phyloP scores from a whole-genome alignment of 2,888 invertebrate species.

The Celastrina argiolus region DNA sequence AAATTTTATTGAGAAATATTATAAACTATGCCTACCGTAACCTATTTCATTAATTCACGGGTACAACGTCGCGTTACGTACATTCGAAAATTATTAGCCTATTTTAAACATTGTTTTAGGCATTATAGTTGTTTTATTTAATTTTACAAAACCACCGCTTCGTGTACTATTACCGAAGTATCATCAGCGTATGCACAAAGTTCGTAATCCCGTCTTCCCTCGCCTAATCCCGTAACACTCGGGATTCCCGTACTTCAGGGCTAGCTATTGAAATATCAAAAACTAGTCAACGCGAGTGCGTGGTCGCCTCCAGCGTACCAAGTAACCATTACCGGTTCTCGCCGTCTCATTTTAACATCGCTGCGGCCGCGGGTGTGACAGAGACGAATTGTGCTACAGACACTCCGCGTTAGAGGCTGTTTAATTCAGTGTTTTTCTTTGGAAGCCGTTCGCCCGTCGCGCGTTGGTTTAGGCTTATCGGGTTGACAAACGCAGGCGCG shows the following conservation, averaged over 20 bases:
- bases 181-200: no score
- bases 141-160: no score
- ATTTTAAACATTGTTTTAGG: no score
- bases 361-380: constrained; percentile 49
- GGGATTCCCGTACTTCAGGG: neutral
- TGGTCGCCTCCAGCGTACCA: constrained; percentile 59
- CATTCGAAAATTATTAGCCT: no score
- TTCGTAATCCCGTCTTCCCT: constrained; percentile 14
- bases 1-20: no score
- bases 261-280: neutral
- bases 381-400: constrained; percentile 58
- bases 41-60: no score
- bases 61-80: no score
- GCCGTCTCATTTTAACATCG: constrained; percentile 52
- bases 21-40: no score
- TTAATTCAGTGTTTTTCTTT: constrained; percentile 73
- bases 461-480: constrained; percentile 60
- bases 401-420: constrained; percentile 62
- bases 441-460: constrained; percentile 57
- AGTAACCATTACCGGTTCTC: constrained; percentile 63
- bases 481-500: constrained; percentile 27
- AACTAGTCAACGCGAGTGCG: constrained; percentile 46
- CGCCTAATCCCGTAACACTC: constrained; percentile 4
- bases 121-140: no score
- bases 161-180: no score